Base-by-base conservation (phyloP, 2,797 vertebrate genomes). In the Ataeniobius toweri region DNA sequence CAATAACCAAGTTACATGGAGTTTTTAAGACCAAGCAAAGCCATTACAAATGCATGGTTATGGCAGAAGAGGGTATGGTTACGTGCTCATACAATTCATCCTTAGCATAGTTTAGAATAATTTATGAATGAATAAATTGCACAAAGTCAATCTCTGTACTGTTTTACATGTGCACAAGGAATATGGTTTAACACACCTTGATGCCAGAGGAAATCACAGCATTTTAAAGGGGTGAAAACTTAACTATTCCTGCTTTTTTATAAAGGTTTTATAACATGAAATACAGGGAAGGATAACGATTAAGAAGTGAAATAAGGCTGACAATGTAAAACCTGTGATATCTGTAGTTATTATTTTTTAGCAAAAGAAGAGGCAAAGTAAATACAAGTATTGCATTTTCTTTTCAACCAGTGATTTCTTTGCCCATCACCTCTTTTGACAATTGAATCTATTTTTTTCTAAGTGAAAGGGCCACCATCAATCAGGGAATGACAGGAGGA, bases 381-480 rank as follows among this genome's bases (percentile, higher is more conserved):
- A 67, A 67, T 63, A 63, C 36, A 41, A 46, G 44, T 36, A 36
- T 36, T 3, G 20, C 31, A 9, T 16, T 67, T 20, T 41, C 63
- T 39, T 67, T 24, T 41, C 36, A 67, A 67, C 8, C 1, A 67
- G 2, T 67, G 7, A 67, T 67, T 67, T 67, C 9, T 39, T 39
- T 24, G 2, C 1, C 39, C 4, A 36, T 80, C 24, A 69, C 44
- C 72, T 81, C 31, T 8, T 79, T 31, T 63, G 75, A 86, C 78
- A 86, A 77, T 36, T 20, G 41, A 67, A 3, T 75, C 68, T 75
- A 81, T 80, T 84, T 83, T 79, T 58, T 75, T 56, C 75, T 71
- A 71, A 81, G 80, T 56, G 55, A 80, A 67, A 53, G 75, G 16
- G 67, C 75, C 46, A 50, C 59, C 22, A 41, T 74, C 16, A 39